phyloP scores from a whole-genome alignment of 2,113 vertebrate genomes.

The Callipepla californica region DNA sequence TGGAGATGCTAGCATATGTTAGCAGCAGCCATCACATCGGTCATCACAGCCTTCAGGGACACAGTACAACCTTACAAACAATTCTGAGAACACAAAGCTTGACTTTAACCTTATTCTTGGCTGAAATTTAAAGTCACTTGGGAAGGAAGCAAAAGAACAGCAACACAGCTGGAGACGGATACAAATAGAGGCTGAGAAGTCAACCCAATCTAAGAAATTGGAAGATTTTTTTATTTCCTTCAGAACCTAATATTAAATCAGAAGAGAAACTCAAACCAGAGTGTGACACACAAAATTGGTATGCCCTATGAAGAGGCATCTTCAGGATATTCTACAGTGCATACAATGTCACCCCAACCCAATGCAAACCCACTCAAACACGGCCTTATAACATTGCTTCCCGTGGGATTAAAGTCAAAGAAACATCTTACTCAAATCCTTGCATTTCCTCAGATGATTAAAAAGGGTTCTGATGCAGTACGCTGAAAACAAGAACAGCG shows the following conservation, averaged over 20 bases:
- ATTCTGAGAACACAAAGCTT: not conserved
- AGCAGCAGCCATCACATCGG: not conserved
- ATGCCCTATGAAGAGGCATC: not conserved
- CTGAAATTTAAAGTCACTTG: not conserved
- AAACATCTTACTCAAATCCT: not conserved
- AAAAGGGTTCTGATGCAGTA: not conserved
- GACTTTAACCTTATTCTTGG: not conserved
- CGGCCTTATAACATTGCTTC: not conserved
- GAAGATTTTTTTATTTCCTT: not conserved
- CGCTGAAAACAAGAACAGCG: conserved; percentile 23
- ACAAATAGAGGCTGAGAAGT: not conserved
- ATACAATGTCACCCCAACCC: not conserved
- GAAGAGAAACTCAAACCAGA: not conserved
- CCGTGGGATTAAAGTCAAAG: not conserved
- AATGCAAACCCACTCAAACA: not conserved
- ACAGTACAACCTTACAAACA: not conserved
- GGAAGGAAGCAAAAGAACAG: not conserved
- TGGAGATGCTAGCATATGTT: not conserved
- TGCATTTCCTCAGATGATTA: conserved; percentile 9
- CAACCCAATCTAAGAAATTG: not conserved
- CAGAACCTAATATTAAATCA: not conserved
- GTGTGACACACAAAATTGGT: not conserved
- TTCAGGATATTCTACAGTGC: not conserved
- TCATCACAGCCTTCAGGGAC: not conserved
- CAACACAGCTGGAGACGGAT: not conserved